These are phyloP conservation scores for Lycodopsis pacificus DNA, from an alignment of 2,797 vertebrate genomes.

Conservation along the genomic window DNA sequence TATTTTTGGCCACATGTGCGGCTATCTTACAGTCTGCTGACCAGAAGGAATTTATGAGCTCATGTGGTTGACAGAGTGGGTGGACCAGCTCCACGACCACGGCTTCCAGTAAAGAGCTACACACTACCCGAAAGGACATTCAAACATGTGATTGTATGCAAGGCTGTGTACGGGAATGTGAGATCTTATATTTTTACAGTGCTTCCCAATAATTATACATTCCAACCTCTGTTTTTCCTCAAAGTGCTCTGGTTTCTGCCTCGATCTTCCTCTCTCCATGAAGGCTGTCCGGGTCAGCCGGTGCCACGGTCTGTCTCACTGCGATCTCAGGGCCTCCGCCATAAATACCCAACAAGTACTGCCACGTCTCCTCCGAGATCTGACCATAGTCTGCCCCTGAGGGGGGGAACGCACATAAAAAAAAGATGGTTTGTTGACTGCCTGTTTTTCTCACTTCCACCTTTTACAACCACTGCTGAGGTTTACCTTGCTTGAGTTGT, in stretches of 20 bases:
- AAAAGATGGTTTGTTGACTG: not conserved
- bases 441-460: not conserved
- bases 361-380: constrained; percentile 98
- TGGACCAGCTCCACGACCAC: not conserved
- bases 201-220: not conserved
- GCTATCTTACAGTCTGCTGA: not conserved
- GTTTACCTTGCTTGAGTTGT: constrained; percentile 94
- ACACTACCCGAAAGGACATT: not conserved
- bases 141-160: not conserved
- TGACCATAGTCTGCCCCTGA: constrained; percentile 97
- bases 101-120: constrained; percentile 14
- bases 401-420: not conserved
- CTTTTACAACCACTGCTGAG: not conserved
- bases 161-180: not conserved
- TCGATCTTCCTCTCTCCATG: constrained; percentile 97
- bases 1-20: constrained; percentile 27
- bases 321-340: constrained; percentile 95
- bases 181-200: not conserved
- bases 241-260: constrained; percentile 94
- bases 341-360: constrained; percentile 91
- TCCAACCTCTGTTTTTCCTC: constrained; percentile 73
- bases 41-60: constrained; percentile 53
- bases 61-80: constrained; percentile 24
- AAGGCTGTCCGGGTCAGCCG: constrained; percentile 85
- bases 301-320: constrained; percentile 90